phyloP scores from a whole-genome alignment of 1,140 invertebrate genomes.

The Wasmannia auropunctata region DNA sequence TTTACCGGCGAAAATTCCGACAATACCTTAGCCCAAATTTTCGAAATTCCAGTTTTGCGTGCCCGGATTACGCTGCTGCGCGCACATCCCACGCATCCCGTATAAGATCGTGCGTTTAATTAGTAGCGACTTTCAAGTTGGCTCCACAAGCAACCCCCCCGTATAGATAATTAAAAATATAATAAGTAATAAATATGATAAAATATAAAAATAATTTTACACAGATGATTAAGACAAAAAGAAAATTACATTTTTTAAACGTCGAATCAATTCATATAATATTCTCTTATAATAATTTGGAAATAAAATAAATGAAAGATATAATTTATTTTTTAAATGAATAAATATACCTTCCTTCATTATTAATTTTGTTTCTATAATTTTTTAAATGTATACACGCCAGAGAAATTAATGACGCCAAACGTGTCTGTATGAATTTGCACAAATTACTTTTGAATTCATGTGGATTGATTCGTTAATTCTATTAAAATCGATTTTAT shows the following conservation, averaged over 20 bases:
- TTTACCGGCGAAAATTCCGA: constrained; percentile 30
- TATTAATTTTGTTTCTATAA: neutral
- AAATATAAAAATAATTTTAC: neutral
- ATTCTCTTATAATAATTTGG: neutral
- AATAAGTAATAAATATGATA: neutral
- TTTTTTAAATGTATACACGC: neutral
- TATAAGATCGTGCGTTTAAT: constrained; percentile 14
- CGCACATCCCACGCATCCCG: neutral
- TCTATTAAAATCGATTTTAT: neutral
- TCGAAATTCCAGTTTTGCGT: constrained; percentile 21
- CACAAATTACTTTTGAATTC: neutral
- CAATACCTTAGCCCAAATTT: constrained; percentile 39
- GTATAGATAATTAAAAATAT: neutral
- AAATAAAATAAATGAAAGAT: neutral
- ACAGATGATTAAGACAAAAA: neutral
- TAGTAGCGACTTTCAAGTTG: neutral
- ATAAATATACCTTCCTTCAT: neutral
- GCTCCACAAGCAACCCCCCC: too few relatives aligned
- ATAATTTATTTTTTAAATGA: neutral
- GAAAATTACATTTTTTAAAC: neutral
- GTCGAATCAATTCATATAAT: neutral
- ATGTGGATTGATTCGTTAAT: neutral
- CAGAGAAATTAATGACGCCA: neutral
- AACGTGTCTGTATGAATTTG: neutral
- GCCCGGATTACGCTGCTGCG: neutral